Evolutionary conservation across 2,797 vertebrate genomes (phyloP), one percentile per base, ranked within the genome.

Genomic region (Thaleichthys pacificus): DNA sequence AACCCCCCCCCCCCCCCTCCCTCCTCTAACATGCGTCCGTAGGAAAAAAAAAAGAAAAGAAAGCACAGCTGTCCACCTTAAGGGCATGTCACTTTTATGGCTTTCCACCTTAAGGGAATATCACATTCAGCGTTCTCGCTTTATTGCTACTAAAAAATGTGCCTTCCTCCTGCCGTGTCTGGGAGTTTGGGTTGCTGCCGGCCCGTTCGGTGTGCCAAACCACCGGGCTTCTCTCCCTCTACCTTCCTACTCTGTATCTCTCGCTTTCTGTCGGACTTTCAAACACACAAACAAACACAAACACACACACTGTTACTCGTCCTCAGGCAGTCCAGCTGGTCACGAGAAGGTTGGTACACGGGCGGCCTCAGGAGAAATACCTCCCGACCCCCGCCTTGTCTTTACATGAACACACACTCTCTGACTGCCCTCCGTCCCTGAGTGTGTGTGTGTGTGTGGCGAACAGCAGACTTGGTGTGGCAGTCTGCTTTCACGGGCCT

Each of bases 41-140:
- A 70, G 22, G 17, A 8, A 1, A 22, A 63, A 35, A 15, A 35
- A 15, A 69, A 1, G n/a, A 63, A 35, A 15, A 35, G 12, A 69
- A 24, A 11, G 42, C 5, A 69, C 83, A 85, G 80, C 81, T 82
- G 81, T 17, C 11, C 69, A 80, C 72, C 84, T 81, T 22, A 35
- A 35, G 32, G 86, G 69, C 66, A 51, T 28, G 32, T 51, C 73
- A 38, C 68, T 0, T 79, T 74, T 51, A 77, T 70, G 47, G 4
- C 79, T 49, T 79, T 78, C 80, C 76, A 84, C 61, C 30, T 15
- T 47, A 28, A 19, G 70, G 24, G 63, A 77, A 72, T 35, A 77
- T 85, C 75, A 77, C 35, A 76, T 82, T 72, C 65, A 66, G 69
- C 71, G 69, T 73, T 75, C 17, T 1, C n/a, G 5, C 66, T 83